phyloP scores from a whole-genome alignment of 2,113 vertebrate genomes.

The Syngnathus scovelli region DNA sequence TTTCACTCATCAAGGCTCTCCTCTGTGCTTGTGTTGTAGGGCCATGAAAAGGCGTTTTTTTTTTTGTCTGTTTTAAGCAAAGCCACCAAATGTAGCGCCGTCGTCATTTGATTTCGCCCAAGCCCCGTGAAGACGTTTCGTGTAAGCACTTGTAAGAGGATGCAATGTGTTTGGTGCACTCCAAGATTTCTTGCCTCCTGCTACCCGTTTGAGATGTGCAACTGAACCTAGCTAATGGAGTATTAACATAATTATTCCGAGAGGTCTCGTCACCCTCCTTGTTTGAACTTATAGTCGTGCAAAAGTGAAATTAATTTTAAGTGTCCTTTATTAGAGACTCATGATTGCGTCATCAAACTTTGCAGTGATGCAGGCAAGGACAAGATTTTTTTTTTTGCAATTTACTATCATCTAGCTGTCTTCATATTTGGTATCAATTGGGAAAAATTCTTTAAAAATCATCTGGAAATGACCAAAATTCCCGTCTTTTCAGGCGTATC shows the following conservation, averaged over 20 bases:
- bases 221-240: neutral
- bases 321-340: neutral
- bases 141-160: conserved; percentile 27
- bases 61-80: conserved; percentile 20
- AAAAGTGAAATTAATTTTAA: too few species aligned
- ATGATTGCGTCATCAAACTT: neutral
- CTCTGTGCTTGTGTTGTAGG: conserved; percentile 62
- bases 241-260: conserved; percentile 19
- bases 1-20: conserved; percentile 69
- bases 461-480: neutral
- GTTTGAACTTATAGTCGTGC: conserved; percentile 6
- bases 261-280: conserved; percentile 15
- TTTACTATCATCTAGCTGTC: neutral
- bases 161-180: conserved; percentile 4
- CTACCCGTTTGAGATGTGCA: neutral
- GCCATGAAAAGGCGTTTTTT: conserved; percentile 65
- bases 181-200: neutral
- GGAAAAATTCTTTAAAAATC: too few species aligned
- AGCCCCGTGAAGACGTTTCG: conserved; percentile 28
- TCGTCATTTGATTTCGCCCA: conserved; percentile 51
- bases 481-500: neutral
- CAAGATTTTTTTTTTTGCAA: neutral
- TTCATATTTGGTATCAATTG: neutral
- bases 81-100: conserved; percentile 41
- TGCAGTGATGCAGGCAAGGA: neutral